Base-by-base conservation (phyloP, 2,113 vertebrate species). In the Synodontis membranacea region DNA sequence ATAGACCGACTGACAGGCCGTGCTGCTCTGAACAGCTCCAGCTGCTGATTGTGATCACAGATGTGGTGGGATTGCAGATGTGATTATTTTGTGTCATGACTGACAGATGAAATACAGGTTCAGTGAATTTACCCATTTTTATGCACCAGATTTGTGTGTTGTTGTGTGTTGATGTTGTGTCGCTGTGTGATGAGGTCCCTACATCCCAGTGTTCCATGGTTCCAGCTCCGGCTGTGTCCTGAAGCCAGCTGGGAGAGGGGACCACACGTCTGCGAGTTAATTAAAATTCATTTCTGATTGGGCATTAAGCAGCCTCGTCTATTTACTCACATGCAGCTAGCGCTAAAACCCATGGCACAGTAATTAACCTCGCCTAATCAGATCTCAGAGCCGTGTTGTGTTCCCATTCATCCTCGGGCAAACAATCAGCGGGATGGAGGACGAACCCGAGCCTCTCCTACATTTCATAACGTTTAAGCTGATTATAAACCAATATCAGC, bases 291-390 rank as follows among this genome's bases (percentile, higher is more conserved):
- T 94, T 94, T 94, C 90, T 92, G 94, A 94, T 93, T 92, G 91
- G 92, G 92, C 92, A 93, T 95, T 94, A 94, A 93, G 92, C 92
- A 91, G 92, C 91, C 91, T 92, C 92, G 92, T 94, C 93, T 94
- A 94, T 95, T 96, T 95, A 94, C 93, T 93, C 92, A 92, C 94
- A 95, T 92, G 92, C 91, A 95, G 91, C 93, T 93, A 91, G 87
- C 93, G 94, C 94, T 78, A 52, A 93, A 94, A 94, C 95, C 93
- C 94, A 93, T 93, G 91, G 93, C 93, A 91, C 93, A 93, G 94
- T 95, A 96, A 95, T 95, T 96, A 96, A 95, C 94, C 95, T 91
- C 92, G 90, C 91, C 93, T 95, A 94, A 95, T 96, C 95, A 95
- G 95, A 95, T 95, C 94, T 91, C 91, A 80, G 90, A 90, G 92